Conservation (phyloP, 2,113 vertebrate genomes). For the Vidua macroura region DNA sequence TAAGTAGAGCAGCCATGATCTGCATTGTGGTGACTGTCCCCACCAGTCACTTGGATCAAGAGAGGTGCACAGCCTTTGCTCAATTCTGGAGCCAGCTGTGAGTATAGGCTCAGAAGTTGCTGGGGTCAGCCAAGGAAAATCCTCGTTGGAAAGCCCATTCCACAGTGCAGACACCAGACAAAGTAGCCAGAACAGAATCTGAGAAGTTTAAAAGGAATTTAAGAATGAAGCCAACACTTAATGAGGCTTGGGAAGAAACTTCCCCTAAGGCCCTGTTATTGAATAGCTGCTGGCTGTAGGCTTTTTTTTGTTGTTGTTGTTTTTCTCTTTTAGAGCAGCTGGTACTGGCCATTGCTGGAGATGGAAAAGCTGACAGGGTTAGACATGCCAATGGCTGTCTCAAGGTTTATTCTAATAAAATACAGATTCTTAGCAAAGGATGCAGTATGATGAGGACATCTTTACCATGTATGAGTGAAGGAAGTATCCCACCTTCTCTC, state of each 20-base stretch:
- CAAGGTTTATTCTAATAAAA: neutral
- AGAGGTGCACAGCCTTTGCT: neutral
- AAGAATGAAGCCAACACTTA: constrained; percentile 35
- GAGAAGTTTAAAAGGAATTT: constrained; percentile 51
- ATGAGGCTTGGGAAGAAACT: constrained; percentile 46
- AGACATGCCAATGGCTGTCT: neutral
- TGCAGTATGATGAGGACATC: neutral
- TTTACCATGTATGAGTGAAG: neutral
- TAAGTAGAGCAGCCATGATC: neutral
- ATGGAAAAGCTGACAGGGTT: neutral
- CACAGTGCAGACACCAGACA: neutral
- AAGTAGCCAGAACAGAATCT: constrained; percentile 16
- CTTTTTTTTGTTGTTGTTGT: neutral
- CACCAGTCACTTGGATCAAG: accelerated
- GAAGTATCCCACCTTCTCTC: neutral
- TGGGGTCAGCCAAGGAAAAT: neutral
- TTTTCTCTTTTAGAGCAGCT: neutral
- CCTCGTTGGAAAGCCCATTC: neutral
- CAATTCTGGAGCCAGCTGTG: neutral
- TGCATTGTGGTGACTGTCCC: neutral
- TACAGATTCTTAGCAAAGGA: neutral
- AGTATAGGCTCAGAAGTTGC: neutral
- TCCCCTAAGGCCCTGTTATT: constrained; percentile 4
- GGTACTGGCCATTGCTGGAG: neutral
- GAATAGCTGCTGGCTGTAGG: constrained; percentile 25